A percentile compares a stretch with the other conserved stretches of the same genome.
These are phyloP conservation scores for Gryon sp. DNA, from an alignment of 1,140 invertebrate species.

Conservation along the genomic window DNA sequence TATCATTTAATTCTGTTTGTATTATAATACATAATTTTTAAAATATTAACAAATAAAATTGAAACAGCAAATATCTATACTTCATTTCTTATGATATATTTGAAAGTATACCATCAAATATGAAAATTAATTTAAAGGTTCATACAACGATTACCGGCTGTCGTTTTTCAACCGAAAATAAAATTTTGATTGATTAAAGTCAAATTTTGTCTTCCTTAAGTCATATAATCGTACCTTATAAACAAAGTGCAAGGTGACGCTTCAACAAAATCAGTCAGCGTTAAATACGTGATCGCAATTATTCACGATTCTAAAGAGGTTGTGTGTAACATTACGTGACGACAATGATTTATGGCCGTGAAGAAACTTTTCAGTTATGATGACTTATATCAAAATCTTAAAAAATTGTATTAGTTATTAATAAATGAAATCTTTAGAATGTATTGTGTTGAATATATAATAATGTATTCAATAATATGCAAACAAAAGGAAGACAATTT, in stretches of 20 bases:
- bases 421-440: too few relatives aligned
- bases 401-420: too few relatives aligned
- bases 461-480: too few relatives aligned
- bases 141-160: not conserved
- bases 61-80: too few relatives aligned
- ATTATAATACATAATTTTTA: too few relatives aligned
- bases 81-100: too few relatives aligned
- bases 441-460: too few relatives aligned
- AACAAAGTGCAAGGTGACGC: constrained; percentile 49
- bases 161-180: not conserved
- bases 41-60: too few relatives aligned
- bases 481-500: too few relatives aligned
- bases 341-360: constrained; percentile 52
- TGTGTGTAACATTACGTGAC: constrained; percentile 60
- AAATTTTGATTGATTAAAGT: constrained; percentile 17
- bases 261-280: constrained; percentile 27
- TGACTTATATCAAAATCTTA: constrained; percentile 11
- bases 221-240: constrained; percentile 33
- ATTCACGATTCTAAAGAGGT: constrained; percentile 51
- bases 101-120: too few relatives aligned
- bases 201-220: constrained; percentile 21
- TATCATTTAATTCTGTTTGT: too few relatives aligned
- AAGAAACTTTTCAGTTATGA: constrained; percentile 41
- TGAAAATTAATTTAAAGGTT: too few relatives aligned
- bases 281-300: constrained; percentile 59